Base-by-base conservation (phyloP, 2,113 vertebrate genomes). In the Sphaerodactylus townsendi region DNA sequence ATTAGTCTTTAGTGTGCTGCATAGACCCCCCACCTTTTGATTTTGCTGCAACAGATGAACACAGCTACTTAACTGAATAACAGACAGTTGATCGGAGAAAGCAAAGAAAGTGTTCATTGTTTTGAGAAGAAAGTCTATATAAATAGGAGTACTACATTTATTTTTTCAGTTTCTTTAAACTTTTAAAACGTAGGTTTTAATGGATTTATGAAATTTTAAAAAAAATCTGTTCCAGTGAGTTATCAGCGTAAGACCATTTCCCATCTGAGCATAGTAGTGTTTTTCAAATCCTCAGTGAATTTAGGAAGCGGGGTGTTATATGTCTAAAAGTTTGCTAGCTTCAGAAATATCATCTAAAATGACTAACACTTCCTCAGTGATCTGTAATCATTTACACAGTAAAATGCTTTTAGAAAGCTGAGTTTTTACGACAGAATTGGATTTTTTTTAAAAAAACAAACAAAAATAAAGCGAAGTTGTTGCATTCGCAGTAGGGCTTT, bases 381-480 rank as follows among this genome's bases (percentile, higher is more conserved):
- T 64, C 68, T 72, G 78, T 71, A 66, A 78, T 72, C 64, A 83
- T 59, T 85, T 75, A 85, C 78, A 56, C 17, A 62, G 68, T 64
- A 85, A 53, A 35, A 76, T 87, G 44, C 65, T 81, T 44, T 83
- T 85, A 71, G 76, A 70, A 74, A 37, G 15, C 33, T 48, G 3
- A 46, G 35, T 44, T 87, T 23, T 23, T 77, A 72, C 68, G 82
- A 70, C 78, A 86, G 48, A 82, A 37, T 3, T 83, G 65, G 25
- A 41, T 28, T 23, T 46, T 44, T 2, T 1, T 79, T 44, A 73
- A 83, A 90, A 82, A n/a, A n/a, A n/a, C n/a, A n/a, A 75, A 44
- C 83, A 81, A 90, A 79, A 82, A 83, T 46, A 88, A 83, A 80
- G 25, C 21, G 28, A 59, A n/a, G n/a, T n/a, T 39, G 71, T 83